Evolutionary conservation across 2,113 vertebrate genomes (phyloP).

Genomic region (Camelus bactrianus): DNA sequence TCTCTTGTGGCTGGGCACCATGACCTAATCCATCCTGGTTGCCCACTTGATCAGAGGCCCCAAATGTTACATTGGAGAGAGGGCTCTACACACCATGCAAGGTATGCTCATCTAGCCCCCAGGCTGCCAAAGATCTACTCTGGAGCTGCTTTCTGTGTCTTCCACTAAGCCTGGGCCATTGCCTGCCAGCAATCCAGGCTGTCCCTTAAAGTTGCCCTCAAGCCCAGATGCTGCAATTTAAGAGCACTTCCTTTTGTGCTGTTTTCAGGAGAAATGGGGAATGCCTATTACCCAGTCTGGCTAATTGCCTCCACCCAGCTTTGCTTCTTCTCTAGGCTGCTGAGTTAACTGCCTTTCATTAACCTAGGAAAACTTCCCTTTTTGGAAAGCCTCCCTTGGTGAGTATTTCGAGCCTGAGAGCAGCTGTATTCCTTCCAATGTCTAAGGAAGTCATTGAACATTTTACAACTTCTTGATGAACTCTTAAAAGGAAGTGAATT

Average conservation of each 20-base stretch:
- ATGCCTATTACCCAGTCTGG: constrained; percentile 37
- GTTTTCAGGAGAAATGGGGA: constrained; percentile 26
- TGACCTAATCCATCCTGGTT: neutral
- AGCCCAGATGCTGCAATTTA: neutral
- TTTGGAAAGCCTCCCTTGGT: constrained; percentile 65
- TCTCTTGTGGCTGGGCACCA: neutral
- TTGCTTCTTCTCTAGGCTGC: constrained; percentile 64
- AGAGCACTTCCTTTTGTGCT: neutral
- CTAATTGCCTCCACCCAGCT: constrained; percentile 42
- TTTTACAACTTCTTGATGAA: constrained; percentile 80
- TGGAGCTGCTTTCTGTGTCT: neutral
- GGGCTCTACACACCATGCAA: neutral
- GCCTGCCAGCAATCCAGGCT: neutral
- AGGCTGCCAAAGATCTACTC: neutral
- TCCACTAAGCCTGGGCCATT: neutral
- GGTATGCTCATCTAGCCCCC: neutral
- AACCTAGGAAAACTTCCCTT: constrained; percentile 77
- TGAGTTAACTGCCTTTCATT: constrained; percentile 61
- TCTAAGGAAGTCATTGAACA: constrained; percentile 81
- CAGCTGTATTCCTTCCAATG: constrained; percentile 68
- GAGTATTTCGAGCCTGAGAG: constrained; percentile 62
- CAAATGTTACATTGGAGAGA: neutral
- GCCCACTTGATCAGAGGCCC: neutral
- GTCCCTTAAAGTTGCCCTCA: neutral
- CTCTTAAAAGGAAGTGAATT: constrained; percentile 79